Base-by-base conservation (phyloP, 92 coral and sea anemone species). In the Hydrozoanthus gracilis region DNA sequence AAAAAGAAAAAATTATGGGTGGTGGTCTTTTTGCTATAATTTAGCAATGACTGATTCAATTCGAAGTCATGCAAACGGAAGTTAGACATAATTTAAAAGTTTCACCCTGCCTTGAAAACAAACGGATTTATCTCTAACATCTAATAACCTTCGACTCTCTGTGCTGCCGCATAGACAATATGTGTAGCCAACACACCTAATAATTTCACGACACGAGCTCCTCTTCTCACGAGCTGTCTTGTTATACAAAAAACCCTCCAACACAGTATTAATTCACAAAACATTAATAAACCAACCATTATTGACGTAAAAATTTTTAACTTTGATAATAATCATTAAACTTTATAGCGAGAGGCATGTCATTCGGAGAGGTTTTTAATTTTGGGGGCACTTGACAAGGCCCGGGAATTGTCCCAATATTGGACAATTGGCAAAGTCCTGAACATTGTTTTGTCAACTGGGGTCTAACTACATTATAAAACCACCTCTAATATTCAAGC, bases 401-500 rank as follows among this genome's bases (percentile, higher is more conserved):
- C 69, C 56, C 54, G 84, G 84, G 84, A 79, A 79, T 73, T 64
- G 84, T 79, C 73, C 74, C 17, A 65, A 8, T 49, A 11, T 65
- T 45, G 60, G 64, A 80, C 85, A 80, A 80, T 48, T 9, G 18
- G 48, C 18, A 51, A 65, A 65, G 69, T 60, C 13, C 46, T 46
- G n/a, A 20, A 51, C 82, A 62, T 64, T 80, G 85, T 80, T 65
- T 48, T 80, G 49, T 48, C 18, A 80, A 18, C 85, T 64, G 73
- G 47, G 69, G 85, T 80, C 45, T 60, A 48, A 65, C 85, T 47
- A 80, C 74, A 80, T 47, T 80, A 16, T 8, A n/a, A 79, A 79
- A 61, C 45, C 47, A 60, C 51, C 48, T 65, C 73, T 62, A 47
- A 64, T 58, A 80, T 64, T 64, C 20, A 80, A 65, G 61, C 69